phyloP scores from a whole-genome alignment of 92 coral and sea anemone genomes.

The Palythoa grandis region DNA sequence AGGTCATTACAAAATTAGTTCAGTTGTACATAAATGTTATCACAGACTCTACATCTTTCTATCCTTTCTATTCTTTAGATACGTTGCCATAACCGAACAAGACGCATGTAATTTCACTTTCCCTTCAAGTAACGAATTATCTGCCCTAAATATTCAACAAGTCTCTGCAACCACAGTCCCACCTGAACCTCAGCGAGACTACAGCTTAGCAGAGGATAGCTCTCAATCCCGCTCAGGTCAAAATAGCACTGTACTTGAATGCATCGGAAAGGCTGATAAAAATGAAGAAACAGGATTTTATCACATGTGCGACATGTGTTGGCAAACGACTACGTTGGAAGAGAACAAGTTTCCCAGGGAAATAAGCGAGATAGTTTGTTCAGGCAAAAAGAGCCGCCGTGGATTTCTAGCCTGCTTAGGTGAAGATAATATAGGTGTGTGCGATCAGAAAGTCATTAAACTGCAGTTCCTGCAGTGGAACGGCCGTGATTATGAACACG shows the following conservation, averaged over 20 bases:
- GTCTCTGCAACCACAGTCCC: neutral
- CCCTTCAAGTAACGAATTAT: constrained; percentile 3
- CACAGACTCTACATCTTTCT: too few relatives aligned
- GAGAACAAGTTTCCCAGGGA: neutral
- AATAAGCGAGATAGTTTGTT: constrained; percentile 22
- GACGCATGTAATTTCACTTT: constrained; percentile 30
- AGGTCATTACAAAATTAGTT: too few relatives aligned
- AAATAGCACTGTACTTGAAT: neutral
- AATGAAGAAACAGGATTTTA: neutral
- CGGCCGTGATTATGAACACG: neutral
- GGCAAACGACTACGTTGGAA: constrained; percentile 15
- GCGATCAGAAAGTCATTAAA: constrained; percentile 12
- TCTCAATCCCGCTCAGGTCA: neutral
- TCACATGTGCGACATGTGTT: constrained; percentile 36
- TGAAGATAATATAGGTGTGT: neutral
- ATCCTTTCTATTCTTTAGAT: neutral
- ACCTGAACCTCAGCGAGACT: neutral
- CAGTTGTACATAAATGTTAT: too few relatives aligned
- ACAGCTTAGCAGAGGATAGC: neutral
- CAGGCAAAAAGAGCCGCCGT: neutral
- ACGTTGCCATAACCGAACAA: constrained; percentile 20
- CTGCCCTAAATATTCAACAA: neutral
- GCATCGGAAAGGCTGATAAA: too few relatives aligned
- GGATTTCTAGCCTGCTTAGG: neutral
- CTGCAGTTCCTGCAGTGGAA: constrained; percentile 22